phyloP scores from a whole-genome alignment of 2,113 vertebrate genomes.

The Physeter macrocephalus region DNA sequence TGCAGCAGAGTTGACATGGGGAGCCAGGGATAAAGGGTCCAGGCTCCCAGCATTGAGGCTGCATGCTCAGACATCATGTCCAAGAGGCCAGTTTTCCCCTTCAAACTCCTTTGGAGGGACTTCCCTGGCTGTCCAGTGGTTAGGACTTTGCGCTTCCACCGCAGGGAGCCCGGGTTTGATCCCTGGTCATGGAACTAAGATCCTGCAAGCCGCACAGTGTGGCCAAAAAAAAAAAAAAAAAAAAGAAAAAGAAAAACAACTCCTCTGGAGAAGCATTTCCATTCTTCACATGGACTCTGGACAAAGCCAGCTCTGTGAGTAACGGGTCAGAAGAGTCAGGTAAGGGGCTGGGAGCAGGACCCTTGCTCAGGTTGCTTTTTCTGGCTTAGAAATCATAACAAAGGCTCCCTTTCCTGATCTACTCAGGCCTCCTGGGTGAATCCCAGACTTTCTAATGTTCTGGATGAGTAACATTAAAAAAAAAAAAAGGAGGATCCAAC shows the following conservation, averaged over 20 bases:
- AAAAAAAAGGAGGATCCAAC: not conserved
- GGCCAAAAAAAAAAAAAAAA: not conserved
- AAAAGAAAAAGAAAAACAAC: not conserved
- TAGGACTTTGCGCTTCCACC: not conserved
- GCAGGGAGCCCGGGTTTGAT: not conserved
- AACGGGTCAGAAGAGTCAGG: not conserved
- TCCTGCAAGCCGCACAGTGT: not conserved
- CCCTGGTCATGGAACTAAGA: not conserved
- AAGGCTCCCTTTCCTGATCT: not conserved
- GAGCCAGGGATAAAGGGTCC: not conserved
- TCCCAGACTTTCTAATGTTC: not conserved
- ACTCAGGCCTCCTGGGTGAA: not conserved
- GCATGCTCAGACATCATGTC: not conserved
- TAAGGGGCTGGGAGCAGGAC: not conserved
- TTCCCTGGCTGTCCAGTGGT: not conserved
- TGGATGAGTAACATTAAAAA: not conserved
- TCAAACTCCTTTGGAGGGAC: not conserved
- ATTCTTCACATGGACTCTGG: not conserved
- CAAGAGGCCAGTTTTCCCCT: not conserved
- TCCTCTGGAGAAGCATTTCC: not conserved
- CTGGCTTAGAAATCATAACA: not conserved
- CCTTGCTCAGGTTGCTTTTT: not conserved
- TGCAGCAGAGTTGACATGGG: not conserved
- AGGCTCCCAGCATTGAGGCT: not conserved
- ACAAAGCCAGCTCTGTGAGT: not conserved